These are phyloP conservation scores for Pachypanchax playfairii DNA, from an alignment of 2,113 vertebrate genomes.

Conservation along the genomic window DNA sequence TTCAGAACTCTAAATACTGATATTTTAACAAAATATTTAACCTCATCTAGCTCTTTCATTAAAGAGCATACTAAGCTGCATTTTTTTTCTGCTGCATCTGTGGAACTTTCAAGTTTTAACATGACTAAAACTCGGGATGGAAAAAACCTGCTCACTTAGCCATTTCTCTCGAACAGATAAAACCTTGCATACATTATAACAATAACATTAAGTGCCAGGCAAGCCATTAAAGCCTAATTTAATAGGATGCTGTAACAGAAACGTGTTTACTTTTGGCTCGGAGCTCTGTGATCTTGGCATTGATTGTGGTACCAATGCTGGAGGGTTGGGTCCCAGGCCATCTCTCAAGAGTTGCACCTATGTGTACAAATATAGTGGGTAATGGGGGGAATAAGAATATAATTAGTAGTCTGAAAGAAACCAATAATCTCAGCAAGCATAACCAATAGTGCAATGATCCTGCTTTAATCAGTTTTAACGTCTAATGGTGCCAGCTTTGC, in stretches of 20 bases:
- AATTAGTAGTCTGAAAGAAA: neutral
- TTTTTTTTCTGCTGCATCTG: no score
- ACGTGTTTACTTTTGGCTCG: slow-evolving; percentile 10
- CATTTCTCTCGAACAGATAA: neutral
- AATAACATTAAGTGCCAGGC: neutral
- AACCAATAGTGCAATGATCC: neutral
- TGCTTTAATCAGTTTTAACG: no score
- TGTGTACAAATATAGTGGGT: neutral
- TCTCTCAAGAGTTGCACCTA: slow-evolving; percentile 26
- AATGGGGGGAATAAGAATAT: neutral
- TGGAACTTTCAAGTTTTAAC: no score
- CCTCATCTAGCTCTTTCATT: no score
- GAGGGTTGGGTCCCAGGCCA: neutral
- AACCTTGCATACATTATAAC: neutral
- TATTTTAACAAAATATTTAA: no score
- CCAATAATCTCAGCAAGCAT: neutral
- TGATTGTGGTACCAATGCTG: slow-evolving; percentile 17
- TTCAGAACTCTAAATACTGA: no score
- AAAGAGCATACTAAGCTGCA: no score
- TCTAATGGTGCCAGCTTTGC: no score
- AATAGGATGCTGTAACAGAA: neutral
- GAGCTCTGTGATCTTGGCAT: slow-evolving; percentile 24
- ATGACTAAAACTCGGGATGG: neutral
- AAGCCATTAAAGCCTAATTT: neutral
- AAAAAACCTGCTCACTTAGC: neutral